These are phyloP conservation scores for Hemiprocne comata DNA, from an alignment of 2,113 vertebrate genomes.

Conservation along the genomic window DNA sequence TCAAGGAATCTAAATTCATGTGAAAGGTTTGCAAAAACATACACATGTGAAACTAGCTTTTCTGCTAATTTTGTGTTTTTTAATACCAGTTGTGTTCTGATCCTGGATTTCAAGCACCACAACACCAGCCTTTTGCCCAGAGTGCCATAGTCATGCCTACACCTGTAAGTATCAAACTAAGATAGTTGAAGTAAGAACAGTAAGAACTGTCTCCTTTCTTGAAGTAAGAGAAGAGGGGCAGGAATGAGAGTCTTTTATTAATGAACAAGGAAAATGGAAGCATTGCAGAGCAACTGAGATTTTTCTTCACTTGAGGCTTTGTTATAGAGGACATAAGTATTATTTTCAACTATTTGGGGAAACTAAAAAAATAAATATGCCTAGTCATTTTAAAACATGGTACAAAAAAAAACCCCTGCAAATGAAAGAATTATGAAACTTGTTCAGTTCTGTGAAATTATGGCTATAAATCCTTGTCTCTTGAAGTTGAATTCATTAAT, in stretches of 20 bases:
- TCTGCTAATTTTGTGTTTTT: not conserved
- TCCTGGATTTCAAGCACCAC: conserved; percentile 73
- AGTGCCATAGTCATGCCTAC: conserved; percentile 73
- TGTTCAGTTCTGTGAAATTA: accelerated
- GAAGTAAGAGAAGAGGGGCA: not conserved
- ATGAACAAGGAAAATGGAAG: not conserved
- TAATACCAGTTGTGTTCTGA: conserved; percentile 72
- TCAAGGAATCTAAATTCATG: not conserved
- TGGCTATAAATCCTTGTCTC: not conserved
- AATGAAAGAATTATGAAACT: not conserved
- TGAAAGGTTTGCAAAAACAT: not conserved
- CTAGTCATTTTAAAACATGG: not conserved
- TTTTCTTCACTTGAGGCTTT: not conserved
- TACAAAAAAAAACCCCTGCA: not conserved
- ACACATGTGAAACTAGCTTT: not conserved
- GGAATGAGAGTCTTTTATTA: not conserved
- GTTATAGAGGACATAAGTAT: not conserved
- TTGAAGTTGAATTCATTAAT: not conserved
- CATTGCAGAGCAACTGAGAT: not conserved
- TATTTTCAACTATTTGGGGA: not conserved
- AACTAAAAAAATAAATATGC: not conserved
- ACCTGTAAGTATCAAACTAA: conserved; percentile 74
- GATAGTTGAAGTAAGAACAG: conserved; percentile 50
- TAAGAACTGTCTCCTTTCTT: not conserved
- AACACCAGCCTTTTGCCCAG: conserved; percentile 73